These are phyloP conservation scores for Coilia nasus DNA, from an alignment of 2,797 vertebrate genomes.

Conservation along the genomic window DNA sequence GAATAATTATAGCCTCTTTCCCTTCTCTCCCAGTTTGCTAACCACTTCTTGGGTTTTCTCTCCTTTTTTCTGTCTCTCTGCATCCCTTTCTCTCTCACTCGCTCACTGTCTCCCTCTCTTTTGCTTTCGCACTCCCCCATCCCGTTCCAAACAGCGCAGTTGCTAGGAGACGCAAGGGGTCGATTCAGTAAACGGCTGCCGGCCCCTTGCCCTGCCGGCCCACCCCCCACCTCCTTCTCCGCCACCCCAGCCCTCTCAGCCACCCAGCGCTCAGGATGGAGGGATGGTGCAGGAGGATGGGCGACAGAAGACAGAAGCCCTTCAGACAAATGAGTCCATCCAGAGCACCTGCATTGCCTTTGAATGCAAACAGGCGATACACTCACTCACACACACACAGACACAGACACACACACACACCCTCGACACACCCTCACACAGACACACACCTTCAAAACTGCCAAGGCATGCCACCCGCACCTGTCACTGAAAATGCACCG, in stretches of 20 bases:
- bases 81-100: background rate
- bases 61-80: background rate
- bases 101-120: constrained; percentile 39
- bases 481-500: background rate
- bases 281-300: constrained; percentile 43
- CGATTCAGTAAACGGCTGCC: constrained; percentile 61
- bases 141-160: constrained; percentile 74
- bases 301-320: constrained; percentile 43
- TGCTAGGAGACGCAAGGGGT: constrained; percentile 75
- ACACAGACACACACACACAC: constrained; percentile 32
- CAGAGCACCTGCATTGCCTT: constrained; percentile 16
- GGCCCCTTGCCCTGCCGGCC: constrained; percentile 46
- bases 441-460: background rate
- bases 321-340: constrained; percentile 45
- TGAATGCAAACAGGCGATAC: background rate
- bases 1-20: constrained; percentile 37
- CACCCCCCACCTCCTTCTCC: background rate
- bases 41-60: constrained; percentile 11
- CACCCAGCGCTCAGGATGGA: constrained; percentile 42
- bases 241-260: constrained; percentile 51
- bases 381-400: constrained; percentile 5
- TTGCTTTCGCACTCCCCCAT: constrained; percentile 54
- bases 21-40: constrained; percentile 22
- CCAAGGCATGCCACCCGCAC: background rate
- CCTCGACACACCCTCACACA: constrained; percentile 32